Percentiles rank a stretch among this genome's conserved stretches.
phyloP scores from a whole-genome alignment of 2,888 invertebrate genomes.

The Eugnorisma glareosa region DNA sequence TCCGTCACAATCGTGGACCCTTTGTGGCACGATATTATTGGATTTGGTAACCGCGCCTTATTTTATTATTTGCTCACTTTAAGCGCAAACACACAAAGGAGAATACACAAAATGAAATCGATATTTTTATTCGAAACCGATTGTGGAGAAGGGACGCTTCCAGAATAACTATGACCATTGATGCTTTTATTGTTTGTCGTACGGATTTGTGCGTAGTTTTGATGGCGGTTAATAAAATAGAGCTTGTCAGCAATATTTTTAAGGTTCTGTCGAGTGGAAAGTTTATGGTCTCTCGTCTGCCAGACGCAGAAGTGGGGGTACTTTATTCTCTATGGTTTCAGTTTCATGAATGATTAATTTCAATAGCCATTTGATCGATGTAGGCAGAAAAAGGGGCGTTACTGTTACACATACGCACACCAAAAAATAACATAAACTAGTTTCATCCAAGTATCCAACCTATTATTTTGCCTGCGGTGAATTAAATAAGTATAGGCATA shows the following conservation, averaged over 20 bases:
- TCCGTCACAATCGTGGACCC: conserved; percentile 75
- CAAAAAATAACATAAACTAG: rapidly evolving
- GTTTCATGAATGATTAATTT: conserved; percentile 17
- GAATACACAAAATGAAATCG: conserved; percentile 72
- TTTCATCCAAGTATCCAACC: neutral
- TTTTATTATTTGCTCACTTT: conserved; percentile 76
- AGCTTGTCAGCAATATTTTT: conserved; percentile 56
- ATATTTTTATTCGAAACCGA: conserved; percentile 75
- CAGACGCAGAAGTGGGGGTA: neutral
- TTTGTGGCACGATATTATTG: conserved; percentile 78
- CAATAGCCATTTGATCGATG: neutral
- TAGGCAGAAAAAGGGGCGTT: neutral
- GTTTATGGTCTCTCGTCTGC: conserved; percentile 31
- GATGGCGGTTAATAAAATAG: conserved; percentile 39
- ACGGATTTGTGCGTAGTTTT: conserved; percentile 46
- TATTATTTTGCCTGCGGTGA: neutral
- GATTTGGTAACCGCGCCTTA: conserved; percentile 76
- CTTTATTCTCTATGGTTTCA: conserved; percentile 10
- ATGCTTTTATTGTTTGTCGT: conserved; percentile 60
- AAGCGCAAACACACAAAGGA: conserved; percentile 75
- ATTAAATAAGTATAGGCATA: neutral
- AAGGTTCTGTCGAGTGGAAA: conserved; percentile 40
- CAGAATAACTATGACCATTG: conserved; percentile 72
- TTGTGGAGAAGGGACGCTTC: conserved; percentile 68
- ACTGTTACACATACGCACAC: neutral